Evolutionary conservation across 1,140 invertebrate species (phyloP), one percentile per base, ranked within the genome.

Genomic region (Luehdorfia chinensis): DNA sequence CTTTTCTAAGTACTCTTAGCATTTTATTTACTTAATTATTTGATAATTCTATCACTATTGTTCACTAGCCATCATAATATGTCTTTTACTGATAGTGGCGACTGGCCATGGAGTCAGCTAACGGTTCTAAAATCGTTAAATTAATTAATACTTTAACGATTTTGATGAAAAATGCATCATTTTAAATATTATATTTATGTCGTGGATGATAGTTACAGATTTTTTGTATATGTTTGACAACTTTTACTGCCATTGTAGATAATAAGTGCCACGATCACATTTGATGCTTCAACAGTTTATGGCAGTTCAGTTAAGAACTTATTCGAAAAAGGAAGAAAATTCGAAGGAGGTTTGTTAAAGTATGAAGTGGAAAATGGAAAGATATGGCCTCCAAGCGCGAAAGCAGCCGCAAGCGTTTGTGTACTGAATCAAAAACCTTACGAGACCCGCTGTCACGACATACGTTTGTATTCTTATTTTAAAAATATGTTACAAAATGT

Each of bases 391-490:
- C 75, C 75, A 1, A 74, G 69, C 15, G 31, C 41, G 0, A 77
- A 72, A 14, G 43, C 49, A 0, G 33, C 37, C 2, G 36, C 25
- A 0, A 51, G 61, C 18, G 12, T 79, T 4, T 81, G 77, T 47
- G 50, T 66, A 0, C 31, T 75, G 9, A 81, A 81, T 19, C 47
- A 73, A 39, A 39, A 39, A 37, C 75, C 76, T 0, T 14, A 33
- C 7, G 78, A 83, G 31, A 78, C 63, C 0, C 60, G 78, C 30
- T 83, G 78, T 15, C 78, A 83, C 52, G 55, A 65, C 25, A 75
- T 79, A 45, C 66, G 74, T 67, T 23, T 45, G 39, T 43, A 37
- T 43, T 18, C 4, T 32, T 11, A 31, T 15, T 6, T 8, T 12
- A 43, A 25, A 27, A 14, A 9, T 8, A 4, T 7, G 21, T 1